Percentiles rank a stretch among this genome's conserved stretches.
phyloP scores from a whole-genome alignment of 2,888 invertebrate genomes.

The Atherix ibis region DNA sequence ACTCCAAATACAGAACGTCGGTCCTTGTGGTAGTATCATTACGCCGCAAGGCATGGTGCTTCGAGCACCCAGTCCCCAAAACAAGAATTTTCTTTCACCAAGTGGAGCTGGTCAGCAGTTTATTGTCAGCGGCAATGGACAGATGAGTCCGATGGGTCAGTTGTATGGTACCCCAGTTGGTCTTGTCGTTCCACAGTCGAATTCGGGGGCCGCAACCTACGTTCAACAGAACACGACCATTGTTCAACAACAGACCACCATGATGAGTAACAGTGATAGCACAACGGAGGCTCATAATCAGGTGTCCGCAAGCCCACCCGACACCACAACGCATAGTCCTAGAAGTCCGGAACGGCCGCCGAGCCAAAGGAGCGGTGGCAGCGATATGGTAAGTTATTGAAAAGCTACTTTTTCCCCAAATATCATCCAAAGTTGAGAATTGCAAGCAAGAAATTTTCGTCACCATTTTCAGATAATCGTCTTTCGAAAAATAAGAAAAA shows the following conservation, averaged over 20 bases:
- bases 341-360: conserved; percentile 39
- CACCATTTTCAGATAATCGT: background rate
- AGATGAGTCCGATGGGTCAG: conserved; percentile 53
- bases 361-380: conserved; percentile 30
- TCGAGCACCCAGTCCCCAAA: conserved; percentile 54
- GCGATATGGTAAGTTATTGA: conserved; percentile 26
- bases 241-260: conserved; percentile 48
- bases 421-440: background rate
- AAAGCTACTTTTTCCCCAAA: too few species aligned
- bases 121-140: conserved; percentile 60
- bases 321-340: conserved; percentile 74
- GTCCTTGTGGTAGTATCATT: conserved; percentile 46
- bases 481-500: background rate
- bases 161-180: conserved; percentile 32
- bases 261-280: conserved; percentile 10
- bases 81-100: conserved; percentile 60
- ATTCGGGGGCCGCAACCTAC: conserved; percentile 43
- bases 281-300: conserved; percentile 18
- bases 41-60: conserved; percentile 64
- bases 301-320: conserved; percentile 52
- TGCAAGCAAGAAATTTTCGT: background rate
- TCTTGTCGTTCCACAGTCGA: conserved; percentile 26
- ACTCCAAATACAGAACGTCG: conserved; percentile 61
- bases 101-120: conserved; percentile 49
- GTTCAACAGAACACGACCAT: conserved; percentile 77